Evolutionary conservation across 2,888 invertebrate species (phyloP).

Genomic region (Drosophila nigricruria): DNA sequence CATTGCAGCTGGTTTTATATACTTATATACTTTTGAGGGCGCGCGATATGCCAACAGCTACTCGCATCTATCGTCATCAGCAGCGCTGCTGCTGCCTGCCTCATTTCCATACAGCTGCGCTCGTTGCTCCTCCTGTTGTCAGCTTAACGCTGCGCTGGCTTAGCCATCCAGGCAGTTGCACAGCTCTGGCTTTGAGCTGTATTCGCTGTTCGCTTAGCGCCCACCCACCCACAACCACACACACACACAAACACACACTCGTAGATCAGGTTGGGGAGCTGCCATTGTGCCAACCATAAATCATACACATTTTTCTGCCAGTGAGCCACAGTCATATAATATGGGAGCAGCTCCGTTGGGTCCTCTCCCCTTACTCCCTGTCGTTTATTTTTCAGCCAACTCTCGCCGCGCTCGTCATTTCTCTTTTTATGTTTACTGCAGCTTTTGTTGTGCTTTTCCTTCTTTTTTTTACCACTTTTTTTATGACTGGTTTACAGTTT

Average conservation of each 20-base stretch:
- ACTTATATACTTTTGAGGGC: slow-evolving; percentile 54
- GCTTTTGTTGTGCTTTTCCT: slow-evolving; percentile 51
- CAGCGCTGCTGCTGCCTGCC: slow-evolving; percentile 11
- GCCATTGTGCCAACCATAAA: slow-evolving; percentile 75
- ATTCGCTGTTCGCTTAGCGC: slow-evolving; percentile 39
- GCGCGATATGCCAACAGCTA: slow-evolving; percentile 26
- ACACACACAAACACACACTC: slow-evolving; percentile 19
- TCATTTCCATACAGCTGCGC: neutral
- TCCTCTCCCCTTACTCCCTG: slow-evolving; percentile 3
- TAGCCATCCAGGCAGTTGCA: slow-evolving; percentile 26
- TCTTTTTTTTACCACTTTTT: slow-evolving; percentile 58
- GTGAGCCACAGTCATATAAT: slow-evolving; percentile 79
- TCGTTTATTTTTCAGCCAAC: slow-evolving; percentile 68
- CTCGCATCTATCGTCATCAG: slow-evolving; percentile 35
- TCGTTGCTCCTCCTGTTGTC: slow-evolving; percentile 40
- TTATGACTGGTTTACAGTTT: slow-evolving; percentile 72
- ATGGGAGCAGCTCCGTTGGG: slow-evolving; percentile 28
- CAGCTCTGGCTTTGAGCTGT: slow-evolving; percentile 39
- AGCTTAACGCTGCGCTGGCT: slow-evolving; percentile 58
- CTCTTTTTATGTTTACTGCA: slow-evolving; percentile 74
- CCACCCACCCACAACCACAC: slow-evolving; percentile 22
- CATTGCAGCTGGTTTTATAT: slow-evolving; percentile 39
- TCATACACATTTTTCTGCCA: slow-evolving; percentile 79
- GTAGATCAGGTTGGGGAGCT: slow-evolving; percentile 21
- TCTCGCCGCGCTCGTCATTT: slow-evolving; percentile 61